Evolutionary conservation across 2,113 vertebrate species (phyloP).

Genomic region (Eptatretus burgeri): DNA sequence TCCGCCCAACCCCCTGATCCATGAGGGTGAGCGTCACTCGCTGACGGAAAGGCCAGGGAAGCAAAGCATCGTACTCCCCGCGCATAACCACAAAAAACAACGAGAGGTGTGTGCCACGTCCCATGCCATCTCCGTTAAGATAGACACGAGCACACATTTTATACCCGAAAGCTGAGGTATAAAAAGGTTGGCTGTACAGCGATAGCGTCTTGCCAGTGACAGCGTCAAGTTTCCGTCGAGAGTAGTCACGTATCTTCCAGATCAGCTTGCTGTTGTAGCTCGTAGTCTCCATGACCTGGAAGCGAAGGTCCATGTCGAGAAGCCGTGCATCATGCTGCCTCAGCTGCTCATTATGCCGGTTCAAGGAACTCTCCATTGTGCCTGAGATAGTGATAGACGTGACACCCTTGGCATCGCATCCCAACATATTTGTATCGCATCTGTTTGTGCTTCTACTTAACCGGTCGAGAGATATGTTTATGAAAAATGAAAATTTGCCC

Average conservation of each 20-base stretch:
- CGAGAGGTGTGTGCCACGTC: constrained; percentile 49
- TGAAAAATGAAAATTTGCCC: no score
- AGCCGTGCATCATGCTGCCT: constrained; percentile 2
- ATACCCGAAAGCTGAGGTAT: constrained; percentile 22
- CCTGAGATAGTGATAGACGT: background rate
- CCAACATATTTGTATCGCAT: no score
- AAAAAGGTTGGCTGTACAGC: constrained; percentile 9
- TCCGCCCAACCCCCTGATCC: constrained; percentile 38
- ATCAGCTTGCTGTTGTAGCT: constrained; percentile 7
- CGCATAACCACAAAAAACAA: constrained; percentile 80
- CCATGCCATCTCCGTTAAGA: constrained; percentile 57
- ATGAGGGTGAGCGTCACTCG: constrained; percentile 27
- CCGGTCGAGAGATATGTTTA: no score
- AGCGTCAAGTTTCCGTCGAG: constrained; percentile 5
- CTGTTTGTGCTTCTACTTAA: no score
- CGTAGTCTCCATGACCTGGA: constrained; percentile 8
- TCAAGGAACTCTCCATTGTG: background rate
- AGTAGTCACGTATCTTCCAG: constrained; percentile 8
- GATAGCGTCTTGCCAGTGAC: constrained; percentile 3
- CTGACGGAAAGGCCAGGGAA: constrained; percentile 80
- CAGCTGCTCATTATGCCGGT: constrained; percentile 2
- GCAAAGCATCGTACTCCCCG: constrained; percentile 38
- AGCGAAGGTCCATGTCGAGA: constrained; percentile 7
- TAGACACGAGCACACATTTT: constrained; percentile 71
- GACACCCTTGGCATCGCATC: no score